Conservation (phyloP, 2,797 vertebrate species). For the Etheostoma perlongum region DNA sequence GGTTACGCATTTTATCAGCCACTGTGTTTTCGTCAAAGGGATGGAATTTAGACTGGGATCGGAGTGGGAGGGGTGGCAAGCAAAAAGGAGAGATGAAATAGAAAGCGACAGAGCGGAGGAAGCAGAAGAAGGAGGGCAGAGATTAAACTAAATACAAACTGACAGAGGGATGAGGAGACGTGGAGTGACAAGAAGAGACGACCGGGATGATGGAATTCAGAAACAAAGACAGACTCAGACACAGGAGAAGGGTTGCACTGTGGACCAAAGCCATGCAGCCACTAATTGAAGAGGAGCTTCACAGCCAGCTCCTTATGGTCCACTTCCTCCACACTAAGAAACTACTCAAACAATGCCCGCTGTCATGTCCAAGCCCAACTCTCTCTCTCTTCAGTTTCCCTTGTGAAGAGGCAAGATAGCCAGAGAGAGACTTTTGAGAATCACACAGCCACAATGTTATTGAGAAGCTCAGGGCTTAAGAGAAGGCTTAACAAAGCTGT, state of each 20-base stretch:
- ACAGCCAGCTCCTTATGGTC: constrained; percentile 65
- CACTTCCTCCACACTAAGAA: constrained; percentile 61
- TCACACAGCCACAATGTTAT: constrained; percentile 54
- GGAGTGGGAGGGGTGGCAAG: constrained; percentile 16
- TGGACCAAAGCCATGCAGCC: constrained; percentile 57
- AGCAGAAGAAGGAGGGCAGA: constrained; percentile 77
- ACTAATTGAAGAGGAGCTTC: constrained; percentile 66
- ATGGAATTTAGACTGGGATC: constrained; percentile 64
- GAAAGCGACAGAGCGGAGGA: constrained; percentile 83
- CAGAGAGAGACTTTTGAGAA: constrained; percentile 62
- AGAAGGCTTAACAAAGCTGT: constrained; percentile 79
- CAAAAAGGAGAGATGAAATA: constrained; percentile 73
- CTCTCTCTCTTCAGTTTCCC: constrained; percentile 22
- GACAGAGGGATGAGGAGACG: constrained; percentile 85
- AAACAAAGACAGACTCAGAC: constrained; percentile 56
- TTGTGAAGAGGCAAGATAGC: constrained; percentile 38
- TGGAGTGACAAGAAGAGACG: constrained; percentile 78
- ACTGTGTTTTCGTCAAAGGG: constrained; percentile 56
- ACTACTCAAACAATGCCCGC: constrained; percentile 54
- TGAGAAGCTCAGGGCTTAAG: constrained; percentile 67
- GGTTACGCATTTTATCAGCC: constrained; percentile 66
- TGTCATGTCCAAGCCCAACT: constrained; percentile 48
- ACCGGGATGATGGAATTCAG: constrained; percentile 63
- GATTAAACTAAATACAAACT: constrained; percentile 84
- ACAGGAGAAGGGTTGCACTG: constrained; percentile 40